phyloP scores from a whole-genome alignment of 2,797 vertebrate species.

The Mormyrops boulengeri region DNA sequence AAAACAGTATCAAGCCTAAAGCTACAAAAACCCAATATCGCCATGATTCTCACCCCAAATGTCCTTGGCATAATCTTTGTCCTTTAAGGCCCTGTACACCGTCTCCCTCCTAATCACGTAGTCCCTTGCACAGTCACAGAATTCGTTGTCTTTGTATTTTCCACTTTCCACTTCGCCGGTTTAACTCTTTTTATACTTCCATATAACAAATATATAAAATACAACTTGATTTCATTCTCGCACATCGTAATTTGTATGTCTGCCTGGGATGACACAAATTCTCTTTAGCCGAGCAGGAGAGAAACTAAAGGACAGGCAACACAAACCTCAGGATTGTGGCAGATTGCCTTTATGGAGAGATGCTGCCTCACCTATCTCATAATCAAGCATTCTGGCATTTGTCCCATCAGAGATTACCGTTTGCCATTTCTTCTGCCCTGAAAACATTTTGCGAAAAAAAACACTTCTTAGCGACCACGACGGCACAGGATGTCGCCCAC shows the following conservation, averaged over 20 bases:
- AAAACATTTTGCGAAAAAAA: neutral
- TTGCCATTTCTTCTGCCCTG: neutral
- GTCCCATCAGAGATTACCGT: neutral
- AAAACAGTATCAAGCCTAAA: neutral
- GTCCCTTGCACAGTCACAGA: neutral
- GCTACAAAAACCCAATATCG: neutral
- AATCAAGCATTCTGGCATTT: neutral
- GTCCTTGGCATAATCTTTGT: neutral
- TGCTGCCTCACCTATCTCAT: neutral
- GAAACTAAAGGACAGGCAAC: neutral
- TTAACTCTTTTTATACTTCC: neutral
- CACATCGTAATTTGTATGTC: neutral
- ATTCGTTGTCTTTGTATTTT: neutral
- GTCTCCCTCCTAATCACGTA: neutral
- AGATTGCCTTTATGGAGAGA: neutral
- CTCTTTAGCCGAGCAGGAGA: neutral
- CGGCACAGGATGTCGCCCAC: neutral
- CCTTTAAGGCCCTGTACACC: neutral
- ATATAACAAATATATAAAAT: neutral
- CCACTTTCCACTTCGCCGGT: neutral
- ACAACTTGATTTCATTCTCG: neutral
- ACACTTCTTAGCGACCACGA: neutral
- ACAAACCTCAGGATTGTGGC: neutral
- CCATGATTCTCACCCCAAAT: neutral
- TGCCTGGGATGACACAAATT: neutral